phyloP scores from a whole-genome alignment of 1,140 invertebrate genomes.

The Pseudomyrmex concolor region DNA sequence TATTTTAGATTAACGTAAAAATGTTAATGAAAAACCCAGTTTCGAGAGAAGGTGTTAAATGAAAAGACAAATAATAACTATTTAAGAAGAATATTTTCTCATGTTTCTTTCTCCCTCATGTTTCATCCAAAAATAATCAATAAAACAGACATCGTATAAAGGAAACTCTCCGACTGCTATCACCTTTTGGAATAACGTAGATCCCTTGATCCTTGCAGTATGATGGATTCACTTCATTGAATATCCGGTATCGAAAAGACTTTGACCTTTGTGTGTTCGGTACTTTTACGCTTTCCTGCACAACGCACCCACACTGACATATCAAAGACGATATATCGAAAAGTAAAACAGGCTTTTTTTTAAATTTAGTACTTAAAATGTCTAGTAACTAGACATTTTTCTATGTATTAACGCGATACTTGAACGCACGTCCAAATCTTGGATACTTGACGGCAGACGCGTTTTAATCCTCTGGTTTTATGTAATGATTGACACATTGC shows the following conservation, averaged over 20 bases:
- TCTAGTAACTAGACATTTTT: background rate
- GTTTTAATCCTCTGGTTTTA: slow-evolving; percentile 79
- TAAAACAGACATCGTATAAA: background rate
- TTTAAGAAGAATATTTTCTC: slow-evolving; percentile 12
- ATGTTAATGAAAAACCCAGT: background rate
- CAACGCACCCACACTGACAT: background rate
- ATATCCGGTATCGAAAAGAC: slow-evolving; percentile 76
- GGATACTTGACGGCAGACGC: background rate
- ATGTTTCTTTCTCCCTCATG: background rate
- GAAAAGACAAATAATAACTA: background rate
- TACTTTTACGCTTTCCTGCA: slow-evolving; percentile 48
- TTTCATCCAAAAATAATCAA: slow-evolving; percentile 27
- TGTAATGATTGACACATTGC: slow-evolving; percentile 78
- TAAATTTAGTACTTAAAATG: too few species aligned
- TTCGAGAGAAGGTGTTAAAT: background rate
- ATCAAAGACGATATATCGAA: background rate
- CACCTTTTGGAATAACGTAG: slow-evolving; percentile 60
- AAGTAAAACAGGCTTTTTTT: background rate
- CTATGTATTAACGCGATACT: too few species aligned
- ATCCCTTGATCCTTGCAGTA: slow-evolving; percentile 73
- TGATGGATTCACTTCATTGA: slow-evolving; percentile 79
- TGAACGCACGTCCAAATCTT: background rate
- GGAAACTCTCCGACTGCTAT: slow-evolving; percentile 54
- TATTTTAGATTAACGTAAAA: background rate
- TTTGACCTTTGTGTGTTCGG: slow-evolving; percentile 68